phyloP scores from a whole-genome alignment of 1,140 invertebrate species.

The Littorina saxatilis region DNA sequence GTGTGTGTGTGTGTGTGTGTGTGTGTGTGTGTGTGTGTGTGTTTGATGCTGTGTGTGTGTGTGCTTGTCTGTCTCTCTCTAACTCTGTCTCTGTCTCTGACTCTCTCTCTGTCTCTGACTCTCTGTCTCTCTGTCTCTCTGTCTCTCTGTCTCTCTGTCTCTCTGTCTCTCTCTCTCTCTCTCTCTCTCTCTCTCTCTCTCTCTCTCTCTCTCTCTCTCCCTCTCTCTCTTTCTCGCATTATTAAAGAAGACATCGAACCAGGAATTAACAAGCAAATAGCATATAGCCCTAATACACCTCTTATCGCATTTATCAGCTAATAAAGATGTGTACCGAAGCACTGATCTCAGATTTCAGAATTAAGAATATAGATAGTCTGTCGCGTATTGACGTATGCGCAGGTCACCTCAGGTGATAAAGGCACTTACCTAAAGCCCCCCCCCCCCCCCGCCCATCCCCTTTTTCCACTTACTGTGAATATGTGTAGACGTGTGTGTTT shows the following conservation, averaged over 20 bases:
- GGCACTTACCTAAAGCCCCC: too few relatives aligned
- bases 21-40: slow-evolving; percentile 15
- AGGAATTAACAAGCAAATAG: too few relatives aligned
- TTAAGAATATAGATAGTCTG: too few relatives aligned
- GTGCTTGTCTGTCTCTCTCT: slow-evolving; percentile 12
- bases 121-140: slow-evolving; percentile 22
- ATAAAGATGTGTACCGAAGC: too few relatives aligned
- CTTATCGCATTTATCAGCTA: too few relatives aligned
- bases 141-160: slow-evolving; percentile 10
- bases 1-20: not conserved
- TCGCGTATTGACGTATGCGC: too few relatives aligned
- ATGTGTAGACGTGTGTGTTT: too few relatives aligned
- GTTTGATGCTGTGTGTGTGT: slow-evolving; percentile 8
- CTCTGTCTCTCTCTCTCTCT: slow-evolving; percentile 19
- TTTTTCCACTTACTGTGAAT: not conserved
- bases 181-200: slow-evolving; percentile 2
- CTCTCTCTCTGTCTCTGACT: not conserved
- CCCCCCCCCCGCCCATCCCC: not conserved
- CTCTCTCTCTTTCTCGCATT: too few relatives aligned
- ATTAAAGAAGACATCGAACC: too few relatives aligned
- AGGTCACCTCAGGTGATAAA: too few relatives aligned
- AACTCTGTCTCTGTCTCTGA: not conserved
- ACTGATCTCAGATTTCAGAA: too few relatives aligned
- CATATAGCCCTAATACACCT: too few relatives aligned
- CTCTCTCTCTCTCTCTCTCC: not conserved